Percentiles rank a stretch among this genome's conserved stretches.
These are phyloP conservation scores for Gnathonemus longibarbis DNA, from an alignment of 2,113 vertebrate species.

Conservation along the genomic window DNA sequence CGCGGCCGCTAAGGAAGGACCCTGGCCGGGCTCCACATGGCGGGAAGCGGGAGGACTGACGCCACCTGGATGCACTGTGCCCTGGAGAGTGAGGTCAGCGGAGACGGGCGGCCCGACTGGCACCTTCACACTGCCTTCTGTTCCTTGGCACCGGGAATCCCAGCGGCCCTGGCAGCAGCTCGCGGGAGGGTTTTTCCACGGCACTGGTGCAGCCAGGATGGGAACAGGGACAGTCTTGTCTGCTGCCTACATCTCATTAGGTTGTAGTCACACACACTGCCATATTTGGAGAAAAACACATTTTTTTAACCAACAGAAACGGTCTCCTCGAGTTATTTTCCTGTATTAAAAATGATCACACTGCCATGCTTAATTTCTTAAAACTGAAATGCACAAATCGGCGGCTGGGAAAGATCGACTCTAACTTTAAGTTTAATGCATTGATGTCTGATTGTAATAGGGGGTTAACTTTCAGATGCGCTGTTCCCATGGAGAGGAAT, in stretches of 20 bases:
- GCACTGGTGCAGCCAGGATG: neutral
- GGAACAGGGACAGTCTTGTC: constrained; percentile 13
- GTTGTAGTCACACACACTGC: neutral
- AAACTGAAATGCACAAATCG: neutral
- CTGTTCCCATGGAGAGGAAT: neutral
- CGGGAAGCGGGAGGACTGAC: constrained; percentile 2
- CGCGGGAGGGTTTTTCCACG: constrained; percentile 4
- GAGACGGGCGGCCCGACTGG: neutral
- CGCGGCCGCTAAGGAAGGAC: neutral
- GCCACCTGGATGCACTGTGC: neutral
- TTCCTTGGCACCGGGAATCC: neutral
- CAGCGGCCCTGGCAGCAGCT: neutral
- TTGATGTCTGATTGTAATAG: neutral
- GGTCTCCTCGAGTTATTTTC: neutral
- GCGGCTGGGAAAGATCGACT: neutral
- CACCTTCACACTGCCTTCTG: neutral
- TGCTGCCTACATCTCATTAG: neutral
- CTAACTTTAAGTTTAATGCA: neutral
- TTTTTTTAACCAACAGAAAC: neutral
- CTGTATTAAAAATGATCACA: neutral
- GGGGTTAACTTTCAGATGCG: neutral
- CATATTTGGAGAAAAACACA: neutral
- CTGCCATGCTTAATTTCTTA: neutral
- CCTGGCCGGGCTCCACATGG: neutral
- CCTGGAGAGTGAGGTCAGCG: constrained; percentile 7